Percentiles rank a stretch among this genome's conserved stretches.
phyloP scores from a whole-genome alignment of 2,113 vertebrate species.

The Naja naja region DNA sequence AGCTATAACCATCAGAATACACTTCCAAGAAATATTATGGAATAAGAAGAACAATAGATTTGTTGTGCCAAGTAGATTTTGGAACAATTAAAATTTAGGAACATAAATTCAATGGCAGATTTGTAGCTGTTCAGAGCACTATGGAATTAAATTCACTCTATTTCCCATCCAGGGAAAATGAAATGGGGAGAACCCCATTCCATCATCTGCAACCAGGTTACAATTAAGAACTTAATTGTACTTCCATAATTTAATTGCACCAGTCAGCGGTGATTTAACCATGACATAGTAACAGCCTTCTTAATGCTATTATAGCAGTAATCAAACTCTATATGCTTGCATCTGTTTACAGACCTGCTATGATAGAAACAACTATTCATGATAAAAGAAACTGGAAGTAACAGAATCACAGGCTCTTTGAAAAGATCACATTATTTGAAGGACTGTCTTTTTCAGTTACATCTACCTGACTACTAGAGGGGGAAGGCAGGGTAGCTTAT shows the following conservation, averaged over 20 bases:
- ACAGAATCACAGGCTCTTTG: background rate
- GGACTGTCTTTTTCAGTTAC: background rate
- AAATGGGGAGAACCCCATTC: constrained; percentile 26
- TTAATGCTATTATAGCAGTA: constrained; percentile 52
- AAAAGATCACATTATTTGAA: background rate
- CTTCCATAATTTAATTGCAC: constrained; percentile 59
- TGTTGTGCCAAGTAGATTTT: background rate
- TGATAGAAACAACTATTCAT: background rate
- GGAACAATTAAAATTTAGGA: background rate
- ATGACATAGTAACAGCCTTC: constrained; percentile 56
- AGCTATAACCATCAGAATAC: background rate
- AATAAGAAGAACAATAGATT: background rate
- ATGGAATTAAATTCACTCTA: constrained; percentile 44
- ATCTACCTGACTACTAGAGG: background rate
- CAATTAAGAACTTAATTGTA: constrained; percentile 66
- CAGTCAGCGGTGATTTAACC: constrained; percentile 67
- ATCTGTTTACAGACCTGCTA: constrained; percentile 9
- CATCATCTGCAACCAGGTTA: constrained; percentile 51
- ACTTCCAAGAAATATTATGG: background rate
- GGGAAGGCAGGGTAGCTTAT: background rate
- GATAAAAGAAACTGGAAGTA: background rate
- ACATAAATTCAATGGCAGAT: background rate
- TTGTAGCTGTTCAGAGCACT: constrained; percentile 18
- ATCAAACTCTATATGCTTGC: background rate
- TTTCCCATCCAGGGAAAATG: constrained; percentile 12